Base-by-base conservation (phyloP, 2,797 vertebrate species). In the Tinamus major region DNA sequence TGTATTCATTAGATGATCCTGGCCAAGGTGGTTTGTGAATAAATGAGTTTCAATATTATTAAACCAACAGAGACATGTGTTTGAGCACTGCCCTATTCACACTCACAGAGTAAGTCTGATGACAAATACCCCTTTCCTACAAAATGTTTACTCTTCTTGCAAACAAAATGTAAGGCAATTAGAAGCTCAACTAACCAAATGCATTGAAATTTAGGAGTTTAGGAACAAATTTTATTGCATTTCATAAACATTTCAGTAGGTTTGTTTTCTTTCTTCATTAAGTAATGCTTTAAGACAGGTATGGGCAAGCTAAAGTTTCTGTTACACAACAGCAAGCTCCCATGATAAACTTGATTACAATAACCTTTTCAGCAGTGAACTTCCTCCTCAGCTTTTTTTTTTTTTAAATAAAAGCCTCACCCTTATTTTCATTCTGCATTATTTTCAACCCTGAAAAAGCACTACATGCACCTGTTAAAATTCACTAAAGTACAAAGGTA, bases 271-370 rank as follows among this genome's bases (percentile, higher is more conserved):
- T 97, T 93, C 91, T 97, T 94, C 90, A 80, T 98, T 97, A 98
- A 97, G 98, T 98, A 97, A 98, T 95, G 92, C 91, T 96, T 95
- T 42, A 53, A 95, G 97, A 97, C 98, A 98, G 97, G 98, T 97
- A 98, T 92, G 95, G 96, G 95, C 98, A 98, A 97, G 98, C 97
- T 96, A 85, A 96, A 98, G 98, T 98, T 98, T 98, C 98, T 98
- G 97, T 98, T 98, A 97, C 98, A 97, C 98, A 98, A 98, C 87
- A 96, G 96, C 94, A 97, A 96, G 96, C 96, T 97, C 96, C 94
- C 87, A 95, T 96, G 98, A 97, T 98, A 98, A 97, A 97, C 94
- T 95, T 93, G 97, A 97, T 97, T 97, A 98, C 97, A 97, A 97
- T 97, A 97, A 97, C 95, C 94, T 96, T 97, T 97, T 96, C 97